These are phyloP conservation scores for Schizothorax lantsangensis DNA, from an alignment of 2,797 vertebrate genomes.

Conservation along the genomic window DNA sequence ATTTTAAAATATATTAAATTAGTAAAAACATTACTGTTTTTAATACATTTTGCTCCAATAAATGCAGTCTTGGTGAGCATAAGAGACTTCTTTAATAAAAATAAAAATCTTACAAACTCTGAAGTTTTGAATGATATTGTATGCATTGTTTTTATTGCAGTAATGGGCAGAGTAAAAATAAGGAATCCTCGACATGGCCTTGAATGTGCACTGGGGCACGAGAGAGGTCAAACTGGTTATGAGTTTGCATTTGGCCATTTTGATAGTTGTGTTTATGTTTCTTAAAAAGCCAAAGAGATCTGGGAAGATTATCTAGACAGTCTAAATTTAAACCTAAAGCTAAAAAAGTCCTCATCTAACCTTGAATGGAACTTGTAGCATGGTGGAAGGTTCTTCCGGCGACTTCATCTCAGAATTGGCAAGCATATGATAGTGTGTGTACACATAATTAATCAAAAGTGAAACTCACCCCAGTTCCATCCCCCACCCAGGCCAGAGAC, in stretches of 20 bases:
- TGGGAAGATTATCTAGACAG: neutral
- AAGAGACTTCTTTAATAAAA: neutral
- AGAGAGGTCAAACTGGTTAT: neutral
- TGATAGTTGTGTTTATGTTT: neutral
- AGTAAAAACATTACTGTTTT: neutral
- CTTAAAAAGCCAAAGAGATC: neutral
- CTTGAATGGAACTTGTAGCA: neutral
- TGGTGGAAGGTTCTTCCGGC: neutral
- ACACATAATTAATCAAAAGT: constrained; percentile 16
- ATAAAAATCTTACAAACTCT: neutral
- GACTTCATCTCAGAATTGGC: neutral
- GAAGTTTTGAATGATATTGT: neutral
- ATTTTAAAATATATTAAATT: neutral
- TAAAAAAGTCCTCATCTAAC: neutral
- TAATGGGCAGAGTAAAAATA: neutral
- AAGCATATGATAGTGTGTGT: neutral
- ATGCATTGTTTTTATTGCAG: neutral
- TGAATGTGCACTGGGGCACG: constrained; percentile 7
- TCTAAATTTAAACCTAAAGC: constrained; percentile 24
- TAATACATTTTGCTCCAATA: neutral
- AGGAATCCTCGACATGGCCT: neutral
- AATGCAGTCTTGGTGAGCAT: neutral
- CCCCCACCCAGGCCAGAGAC: constrained; percentile 93
- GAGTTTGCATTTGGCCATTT: neutral
- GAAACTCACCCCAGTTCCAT: constrained; percentile 90